These are phyloP conservation scores for Myiopsitta monachus DNA, from an alignment of 2,113 vertebrate species.

Conservation along the genomic window DNA sequence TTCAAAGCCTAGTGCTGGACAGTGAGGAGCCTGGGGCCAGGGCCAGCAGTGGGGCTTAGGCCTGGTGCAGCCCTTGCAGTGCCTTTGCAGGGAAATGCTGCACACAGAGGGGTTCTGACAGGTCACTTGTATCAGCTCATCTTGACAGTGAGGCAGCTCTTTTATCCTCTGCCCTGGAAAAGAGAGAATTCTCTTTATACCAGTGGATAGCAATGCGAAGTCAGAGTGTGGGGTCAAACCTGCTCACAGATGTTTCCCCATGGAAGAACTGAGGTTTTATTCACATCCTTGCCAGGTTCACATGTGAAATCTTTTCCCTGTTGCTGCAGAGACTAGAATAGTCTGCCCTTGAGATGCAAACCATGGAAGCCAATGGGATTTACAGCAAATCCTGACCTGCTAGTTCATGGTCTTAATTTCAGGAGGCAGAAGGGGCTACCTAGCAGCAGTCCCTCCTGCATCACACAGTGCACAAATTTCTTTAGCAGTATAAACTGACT, in stretches of 20 bases:
- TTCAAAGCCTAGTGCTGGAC: background rate
- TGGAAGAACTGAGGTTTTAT: background rate
- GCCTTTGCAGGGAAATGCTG: background rate
- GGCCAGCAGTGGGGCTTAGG: background rate
- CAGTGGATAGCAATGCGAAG: background rate
- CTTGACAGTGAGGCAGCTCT: background rate
- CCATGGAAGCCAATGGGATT: background rate
- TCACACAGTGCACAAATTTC: background rate
- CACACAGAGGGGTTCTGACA: background rate
- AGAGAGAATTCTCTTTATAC: background rate
- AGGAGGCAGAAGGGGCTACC: background rate
- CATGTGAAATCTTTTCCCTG: background rate
- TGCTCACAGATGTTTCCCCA: background rate
- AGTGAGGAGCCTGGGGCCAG: background rate
- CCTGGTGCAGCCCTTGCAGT: background rate
- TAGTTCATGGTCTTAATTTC: background rate
- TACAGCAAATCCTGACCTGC: background rate
- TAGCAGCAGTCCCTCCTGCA: background rate
- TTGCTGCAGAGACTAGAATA: background rate
- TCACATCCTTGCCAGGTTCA: background rate
- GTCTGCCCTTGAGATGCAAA: background rate
- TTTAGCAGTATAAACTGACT: background rate
- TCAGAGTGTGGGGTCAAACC: background rate
- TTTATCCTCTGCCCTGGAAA: background rate
- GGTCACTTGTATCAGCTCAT: background rate